Evolutionary conservation across 2,888 invertebrate genomes (phyloP), one percentile per base, ranked within the genome.

Genomic region (Acleris holmiana): DNA sequence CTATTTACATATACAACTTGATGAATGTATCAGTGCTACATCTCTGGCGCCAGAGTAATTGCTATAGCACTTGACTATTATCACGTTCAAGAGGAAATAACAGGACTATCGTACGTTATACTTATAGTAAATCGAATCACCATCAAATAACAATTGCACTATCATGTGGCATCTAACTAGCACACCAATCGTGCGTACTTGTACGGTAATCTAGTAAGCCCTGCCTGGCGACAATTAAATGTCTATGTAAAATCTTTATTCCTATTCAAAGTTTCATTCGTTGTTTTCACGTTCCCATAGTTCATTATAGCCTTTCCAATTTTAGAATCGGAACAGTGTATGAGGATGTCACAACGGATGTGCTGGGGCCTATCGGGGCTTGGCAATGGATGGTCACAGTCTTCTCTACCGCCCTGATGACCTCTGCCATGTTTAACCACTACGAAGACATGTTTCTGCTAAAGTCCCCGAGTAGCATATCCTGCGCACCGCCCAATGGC

Each of bases 381-480:
- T 91, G 91, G 91, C 91, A 91, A 73, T 90, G 89, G 86, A 70
- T 90, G 46, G 83, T 90, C 7, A 89, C 90, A 10, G 71, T 88
- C 4, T 67, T 86, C 1, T 79, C 84, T n/a, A 78, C 84, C 0
- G 67, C 78, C 1, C 72, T 86, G 6, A 82, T 82, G 78, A 66
- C 80, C 49, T 79, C 86, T 2, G 74, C 82, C 19, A 71, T 89
- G 57, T 86, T 89, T 66, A 84, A 87, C 68, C 84, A 85, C 51
- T 83, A 86, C 65, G 87, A 85, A 73, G 86, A 91, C 55, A 84
- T 86, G 67, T 84, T 87, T 51, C 82, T 90, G 7, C 69, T 91
- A 1, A 69, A 75, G 29, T 80, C 86, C 2, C 70, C 80, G 15
- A 44, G 62, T n/a, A 71, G 77, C n/a, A 75, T 82, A 2, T 68